These are phyloP conservation scores for Paratrypauchen microcephalus DNA, from an alignment of 2,797 vertebrate genomes.

Conservation along the genomic window DNA sequence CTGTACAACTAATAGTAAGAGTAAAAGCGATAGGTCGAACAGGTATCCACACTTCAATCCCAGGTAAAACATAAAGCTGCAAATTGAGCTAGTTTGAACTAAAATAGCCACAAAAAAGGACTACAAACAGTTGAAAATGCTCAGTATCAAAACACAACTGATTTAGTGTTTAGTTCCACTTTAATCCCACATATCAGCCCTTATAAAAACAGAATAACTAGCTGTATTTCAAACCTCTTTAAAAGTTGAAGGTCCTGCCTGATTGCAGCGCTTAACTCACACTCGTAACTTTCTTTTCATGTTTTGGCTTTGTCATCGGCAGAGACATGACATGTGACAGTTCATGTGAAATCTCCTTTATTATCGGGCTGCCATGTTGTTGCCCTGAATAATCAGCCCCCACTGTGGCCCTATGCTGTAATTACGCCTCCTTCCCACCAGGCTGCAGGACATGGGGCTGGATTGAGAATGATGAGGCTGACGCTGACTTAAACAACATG, in stretches of 20 bases:
- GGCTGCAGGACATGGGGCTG: slow-evolving; percentile 37
- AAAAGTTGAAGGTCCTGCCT: neutral
- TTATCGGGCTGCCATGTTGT: slow-evolving; percentile 53
- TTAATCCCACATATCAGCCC: neutral
- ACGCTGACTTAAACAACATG: slow-evolving; percentile 36
- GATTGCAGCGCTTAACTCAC: neutral
- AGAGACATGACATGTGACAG: slow-evolving; percentile 53
- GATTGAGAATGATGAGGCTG: slow-evolving; percentile 51
- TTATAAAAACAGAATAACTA: neutral
- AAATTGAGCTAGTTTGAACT: no score
- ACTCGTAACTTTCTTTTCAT: slow-evolving; percentile 22
- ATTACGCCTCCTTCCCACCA: slow-evolving; percentile 52
- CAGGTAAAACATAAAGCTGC: no score
- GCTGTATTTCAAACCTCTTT: neutral
- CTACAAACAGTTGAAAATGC: no score
- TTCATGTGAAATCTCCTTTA: slow-evolving; percentile 60
- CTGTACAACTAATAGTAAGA: no score
- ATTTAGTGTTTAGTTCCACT: neutral
- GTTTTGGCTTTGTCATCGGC: slow-evolving; percentile 50
- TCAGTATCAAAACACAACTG: no score
- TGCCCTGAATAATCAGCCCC: slow-evolving; percentile 50
- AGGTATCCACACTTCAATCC: no score
- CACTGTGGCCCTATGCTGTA: slow-evolving; percentile 48
- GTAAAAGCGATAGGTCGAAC: no score
- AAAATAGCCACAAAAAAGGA: no score